Evolutionary conservation across 2,888 invertebrate genomes (phyloP).

Genomic region (Trissolcus brochymenae): DNA sequence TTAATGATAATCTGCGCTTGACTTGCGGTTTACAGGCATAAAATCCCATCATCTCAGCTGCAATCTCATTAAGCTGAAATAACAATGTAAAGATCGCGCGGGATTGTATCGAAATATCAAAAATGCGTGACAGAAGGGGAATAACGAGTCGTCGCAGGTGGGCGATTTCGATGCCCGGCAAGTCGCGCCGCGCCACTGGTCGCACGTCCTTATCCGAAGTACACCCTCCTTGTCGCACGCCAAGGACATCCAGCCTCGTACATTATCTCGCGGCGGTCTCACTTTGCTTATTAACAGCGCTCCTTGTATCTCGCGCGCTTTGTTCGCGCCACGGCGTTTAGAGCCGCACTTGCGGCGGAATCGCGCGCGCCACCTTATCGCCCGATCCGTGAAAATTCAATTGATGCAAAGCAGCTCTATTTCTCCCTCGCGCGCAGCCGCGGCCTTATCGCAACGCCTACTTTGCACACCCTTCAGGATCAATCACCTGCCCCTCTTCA

Average conservation of each 20-base stretch:
- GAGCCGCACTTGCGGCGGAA: constrained; percentile 17
- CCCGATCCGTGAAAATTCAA: constrained; percentile 53
- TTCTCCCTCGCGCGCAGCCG: constrained; percentile 9
- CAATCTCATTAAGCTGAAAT: constrained; percentile 9
- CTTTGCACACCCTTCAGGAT: too few species aligned
- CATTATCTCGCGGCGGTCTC: constrained; percentile 48
- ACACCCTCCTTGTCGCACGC: constrained; percentile 34
- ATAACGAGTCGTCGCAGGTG: constrained; percentile 55
- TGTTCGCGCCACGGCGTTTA: constrained; percentile 41
- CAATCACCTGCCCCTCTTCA: too few species aligned
- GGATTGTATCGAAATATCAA: constrained; percentile 16
- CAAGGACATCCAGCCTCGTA: constrained; percentile 54
- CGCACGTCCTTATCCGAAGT: constrained; percentile 29
- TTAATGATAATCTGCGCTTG: constrained; percentile 2
- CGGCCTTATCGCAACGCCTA: too few species aligned
- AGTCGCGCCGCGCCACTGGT: constrained; percentile 31
- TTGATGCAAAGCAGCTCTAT: constrained; percentile 45
- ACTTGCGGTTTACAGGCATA: constrained; percentile 6
- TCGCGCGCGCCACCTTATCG: constrained; percentile 35
- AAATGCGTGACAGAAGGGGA: constrained; percentile 50
- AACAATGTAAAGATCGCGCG: constrained; percentile 24
- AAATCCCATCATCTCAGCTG: constrained; percentile 4
- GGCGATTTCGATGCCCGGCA: constrained; percentile 49
- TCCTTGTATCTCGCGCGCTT: constrained; percentile 49
- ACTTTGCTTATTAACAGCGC: constrained; percentile 55